Conservation (phyloP, 2,888 invertebrate genomes). For the Microctonus aethiopoides region DNA sequence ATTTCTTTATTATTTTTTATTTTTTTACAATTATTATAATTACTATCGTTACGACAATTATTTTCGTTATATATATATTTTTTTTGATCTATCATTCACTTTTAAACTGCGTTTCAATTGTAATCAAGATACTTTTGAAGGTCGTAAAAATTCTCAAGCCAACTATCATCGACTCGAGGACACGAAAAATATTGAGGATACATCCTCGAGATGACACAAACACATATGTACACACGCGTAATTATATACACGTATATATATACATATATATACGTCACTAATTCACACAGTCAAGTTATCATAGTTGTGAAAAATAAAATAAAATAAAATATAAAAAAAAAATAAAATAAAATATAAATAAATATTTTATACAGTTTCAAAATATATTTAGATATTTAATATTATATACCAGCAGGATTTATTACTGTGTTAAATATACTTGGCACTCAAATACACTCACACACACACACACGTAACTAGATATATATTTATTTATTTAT, state of each 20-base stretch:
- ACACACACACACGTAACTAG: neutral
- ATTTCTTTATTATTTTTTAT: no score
- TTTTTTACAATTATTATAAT: no score
- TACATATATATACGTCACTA: slow-evolving; percentile 21
- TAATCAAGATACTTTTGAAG: slow-evolving; percentile 28
- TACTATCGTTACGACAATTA: neutral
- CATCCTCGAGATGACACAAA: slow-evolving; percentile 21
- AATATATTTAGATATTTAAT: neutral
- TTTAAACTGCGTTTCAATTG: slow-evolving; percentile 15
- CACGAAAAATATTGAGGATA: slow-evolving; percentile 24
- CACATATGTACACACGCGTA: slow-evolving; percentile 10
- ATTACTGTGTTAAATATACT: neutral
- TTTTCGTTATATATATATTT: neutral
- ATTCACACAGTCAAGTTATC: slow-evolving; percentile 10
- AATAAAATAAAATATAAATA: slow-evolving; percentile 11
- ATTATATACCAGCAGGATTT: neutral
- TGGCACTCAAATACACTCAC: neutral
- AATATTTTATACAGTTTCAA: neutral
- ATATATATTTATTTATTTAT: neutral
- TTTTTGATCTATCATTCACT: slow-evolving; percentile 7
- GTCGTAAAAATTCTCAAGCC: slow-evolving; percentile 32
- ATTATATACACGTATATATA: no score
- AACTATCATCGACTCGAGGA: slow-evolving; percentile 36
- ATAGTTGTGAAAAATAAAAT: neutral
- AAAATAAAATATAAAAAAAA: neutral